Percentiles rank a stretch among this genome's conserved stretches.
These are phyloP conservation scores for Toxonevra muliebris DNA, from an alignment of 2,888 invertebrate genomes.

Conservation along the genomic window DNA sequence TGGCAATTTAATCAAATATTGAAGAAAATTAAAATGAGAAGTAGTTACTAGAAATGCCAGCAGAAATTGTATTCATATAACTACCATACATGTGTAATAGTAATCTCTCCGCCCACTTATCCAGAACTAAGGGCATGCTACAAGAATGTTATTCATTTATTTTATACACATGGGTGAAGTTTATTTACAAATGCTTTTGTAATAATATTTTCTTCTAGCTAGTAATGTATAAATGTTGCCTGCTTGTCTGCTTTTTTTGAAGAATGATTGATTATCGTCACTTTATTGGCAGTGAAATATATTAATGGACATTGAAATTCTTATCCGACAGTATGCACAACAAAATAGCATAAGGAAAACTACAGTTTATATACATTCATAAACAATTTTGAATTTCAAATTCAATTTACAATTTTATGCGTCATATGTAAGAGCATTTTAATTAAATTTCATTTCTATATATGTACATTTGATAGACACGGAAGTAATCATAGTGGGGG, in stretches of 20 bases:
- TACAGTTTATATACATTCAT: background rate
- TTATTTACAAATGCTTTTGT: background rate
- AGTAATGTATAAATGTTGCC: background rate
- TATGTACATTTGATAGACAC: too few species aligned
- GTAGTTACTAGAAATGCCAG: too few species aligned
- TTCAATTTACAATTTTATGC: conserved; percentile 42
- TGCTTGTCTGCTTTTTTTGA: conserved; percentile 21
- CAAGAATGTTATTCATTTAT: background rate
- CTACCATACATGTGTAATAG: background rate
- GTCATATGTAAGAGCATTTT: conserved; percentile 39
- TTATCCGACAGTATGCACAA: background rate
- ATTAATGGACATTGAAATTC: conserved; percentile 41
- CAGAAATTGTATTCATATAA: too few species aligned
- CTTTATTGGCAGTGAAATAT: conserved; percentile 42
- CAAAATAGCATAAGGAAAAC: background rate
- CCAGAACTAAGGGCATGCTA: too few species aligned
- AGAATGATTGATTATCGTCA: conserved; percentile 43
- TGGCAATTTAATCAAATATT: too few species aligned
- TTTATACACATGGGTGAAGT: conserved; percentile 7
- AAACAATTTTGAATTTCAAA: conserved; percentile 35
- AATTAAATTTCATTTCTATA: conserved; percentile 40
- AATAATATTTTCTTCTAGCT: background rate
- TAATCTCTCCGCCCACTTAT: too few species aligned
- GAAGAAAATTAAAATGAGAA: too few species aligned
- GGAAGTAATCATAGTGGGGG: too few species aligned